These are phyloP conservation scores for Sinodicranocentrus sp. DNA, from an alignment of 2,888 invertebrate species.

Conservation along the genomic window DNA sequence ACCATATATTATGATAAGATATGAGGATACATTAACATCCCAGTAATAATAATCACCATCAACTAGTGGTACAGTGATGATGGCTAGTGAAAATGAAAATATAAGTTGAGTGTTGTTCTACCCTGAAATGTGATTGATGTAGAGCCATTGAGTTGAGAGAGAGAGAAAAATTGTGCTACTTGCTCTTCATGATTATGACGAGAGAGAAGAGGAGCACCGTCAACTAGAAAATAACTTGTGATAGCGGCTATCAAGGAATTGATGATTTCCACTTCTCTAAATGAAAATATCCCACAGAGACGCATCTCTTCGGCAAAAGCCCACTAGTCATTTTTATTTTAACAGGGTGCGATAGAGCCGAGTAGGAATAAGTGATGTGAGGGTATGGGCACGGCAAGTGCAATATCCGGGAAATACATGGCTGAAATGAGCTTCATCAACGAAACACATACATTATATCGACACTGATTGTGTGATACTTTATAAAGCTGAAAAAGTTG, in stretches of 20 bases:
- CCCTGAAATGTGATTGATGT: not conserved
- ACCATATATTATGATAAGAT: not conserved
- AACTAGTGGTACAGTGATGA: not conserved
- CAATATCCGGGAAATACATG: slow-evolving; percentile 75
- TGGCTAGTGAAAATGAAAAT: slow-evolving; percentile 18
- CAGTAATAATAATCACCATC: not conserved
- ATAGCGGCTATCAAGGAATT: slow-evolving; percentile 21
- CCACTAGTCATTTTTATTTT: not conserved
- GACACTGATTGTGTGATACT: slow-evolving; percentile 59
- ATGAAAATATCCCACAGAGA: slow-evolving; percentile 61
- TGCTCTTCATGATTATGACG: slow-evolving; percentile 40
- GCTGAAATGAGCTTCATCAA: slow-evolving; percentile 66
- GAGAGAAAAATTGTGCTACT: not conserved
- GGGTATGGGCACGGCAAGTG: slow-evolving; percentile 67
- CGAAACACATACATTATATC: slow-evolving; percentile 53
- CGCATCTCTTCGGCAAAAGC: not conserved
- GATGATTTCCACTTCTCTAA: slow-evolving; percentile 15
- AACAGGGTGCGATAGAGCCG: slow-evolving; percentile 12
- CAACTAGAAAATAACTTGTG: not conserved
- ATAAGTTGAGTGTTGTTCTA: not conserved
- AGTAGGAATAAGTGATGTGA: not conserved
- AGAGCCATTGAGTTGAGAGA: not conserved
- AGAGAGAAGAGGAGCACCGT: slow-evolving; percentile 20
- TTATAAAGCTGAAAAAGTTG: too few species aligned
- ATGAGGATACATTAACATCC: not conserved